These are phyloP conservation scores for Drosophila mauritiana DNA, from an alignment of 1,140 invertebrate species.

Conservation along the genomic window DNA sequence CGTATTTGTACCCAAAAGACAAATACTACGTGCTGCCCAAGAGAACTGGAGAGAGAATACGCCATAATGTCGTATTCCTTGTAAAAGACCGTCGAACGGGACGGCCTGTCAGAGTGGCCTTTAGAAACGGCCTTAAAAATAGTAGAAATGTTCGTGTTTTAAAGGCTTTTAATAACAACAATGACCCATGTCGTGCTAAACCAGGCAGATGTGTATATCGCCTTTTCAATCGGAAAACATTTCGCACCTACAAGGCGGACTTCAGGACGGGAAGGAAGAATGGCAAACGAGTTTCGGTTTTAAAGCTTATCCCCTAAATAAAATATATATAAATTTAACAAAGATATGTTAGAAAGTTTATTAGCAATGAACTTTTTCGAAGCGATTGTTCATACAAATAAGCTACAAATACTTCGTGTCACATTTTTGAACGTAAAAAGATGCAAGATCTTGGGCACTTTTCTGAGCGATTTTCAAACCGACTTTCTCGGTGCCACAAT, in stretches of 20 bases:
- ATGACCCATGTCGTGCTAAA: not conserved
- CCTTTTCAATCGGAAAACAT: constrained; percentile 7
- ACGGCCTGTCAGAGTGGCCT: constrained; percentile 16
- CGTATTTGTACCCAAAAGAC: not conserved
- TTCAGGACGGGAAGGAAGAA: not conserved
- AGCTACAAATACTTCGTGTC: too few relatives aligned
- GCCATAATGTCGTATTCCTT: constrained; percentile 10
- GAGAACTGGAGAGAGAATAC: not conserved
- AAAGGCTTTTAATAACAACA: not conserved
- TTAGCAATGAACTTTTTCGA: too few relatives aligned
- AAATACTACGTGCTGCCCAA: constrained; percentile 1
- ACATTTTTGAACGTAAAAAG: too few relatives aligned
- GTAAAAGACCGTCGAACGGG: constrained; percentile 13
- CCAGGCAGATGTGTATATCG: constrained; percentile 11
- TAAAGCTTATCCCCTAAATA: not conserved
- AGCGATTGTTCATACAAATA: too few relatives aligned
- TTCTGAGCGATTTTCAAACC: too few relatives aligned
- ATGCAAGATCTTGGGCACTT: too few relatives aligned
- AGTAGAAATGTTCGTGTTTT: constrained; percentile 5
- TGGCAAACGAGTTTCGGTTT: not conserved
- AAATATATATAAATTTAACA: not conserved
- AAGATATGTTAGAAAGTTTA: not conserved
- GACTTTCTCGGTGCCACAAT: constrained; percentile 9
- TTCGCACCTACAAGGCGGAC: constrained; percentile 14
- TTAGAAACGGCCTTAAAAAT: constrained; percentile 16